Evolutionary conservation across 2,888 invertebrate species (phyloP), one percentile per base, ranked within the genome.

Genomic region (Lissonota sp.): DNA sequence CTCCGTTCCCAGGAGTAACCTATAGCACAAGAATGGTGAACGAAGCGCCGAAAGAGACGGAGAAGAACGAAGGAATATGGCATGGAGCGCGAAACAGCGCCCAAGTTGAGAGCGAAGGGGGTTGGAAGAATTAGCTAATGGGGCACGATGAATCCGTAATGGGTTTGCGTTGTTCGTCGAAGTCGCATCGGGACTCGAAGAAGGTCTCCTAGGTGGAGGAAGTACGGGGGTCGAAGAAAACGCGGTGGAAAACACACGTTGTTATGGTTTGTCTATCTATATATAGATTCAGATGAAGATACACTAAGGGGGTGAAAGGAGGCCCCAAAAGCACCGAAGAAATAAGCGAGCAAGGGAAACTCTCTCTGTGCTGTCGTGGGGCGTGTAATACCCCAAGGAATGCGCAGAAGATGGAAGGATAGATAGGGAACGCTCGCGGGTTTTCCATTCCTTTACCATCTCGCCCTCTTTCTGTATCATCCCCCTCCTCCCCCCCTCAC

Each of bases 91-190:
- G 69, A 76, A 77, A 71, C 60, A 66, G 85, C 87, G 85, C 75
- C 86, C 83, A 85, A 80, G 85, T 85, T 66, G 69, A 81, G 76
- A 72, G 72, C 74, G 84, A 88, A 26, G 26, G 26, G 26, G 26
- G 26, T 26, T 26, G 88, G 88, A 91, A 91, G 92, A 92, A 92
- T 91, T 91, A 91, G 91, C 90, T 92, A 91, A 92, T 92, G 91
- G 91, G 89, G 90, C 90, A 90, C 89, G 90, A 92, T 92, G 92
- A 92, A 91, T 92, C 91, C 91, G 89, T 91, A 92, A 92, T 92
- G 92, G 92, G 90, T 91, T 92, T 91, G 91, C 89, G 88, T 89
- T 89, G 90, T 91, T 91, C 88, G 87, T 37, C 84, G 87, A 85
- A 86, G 89, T 87, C 88, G 88, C 89, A 87, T 88, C 89, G 90